Evolutionary conservation across 2,113 vertebrate species (phyloP).

Genomic region (Chelonoidis abingdonii): DNA sequence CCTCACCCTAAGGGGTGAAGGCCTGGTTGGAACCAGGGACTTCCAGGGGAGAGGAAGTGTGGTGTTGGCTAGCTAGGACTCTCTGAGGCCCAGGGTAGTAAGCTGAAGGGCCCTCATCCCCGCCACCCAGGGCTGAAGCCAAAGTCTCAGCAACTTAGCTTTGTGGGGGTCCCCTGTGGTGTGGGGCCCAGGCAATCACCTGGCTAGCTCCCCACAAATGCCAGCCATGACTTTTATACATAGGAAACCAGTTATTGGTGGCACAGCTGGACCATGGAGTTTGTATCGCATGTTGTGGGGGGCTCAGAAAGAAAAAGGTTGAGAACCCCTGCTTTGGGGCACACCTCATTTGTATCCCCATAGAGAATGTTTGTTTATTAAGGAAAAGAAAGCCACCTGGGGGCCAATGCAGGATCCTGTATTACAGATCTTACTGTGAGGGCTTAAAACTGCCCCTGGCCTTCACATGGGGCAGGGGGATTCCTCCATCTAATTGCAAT

Average conservation of each 20-base stretch:
- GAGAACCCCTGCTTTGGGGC: neutral
- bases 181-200: no score
- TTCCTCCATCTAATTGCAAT: neutral
- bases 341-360: rapidly evolving
- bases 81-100: no score
- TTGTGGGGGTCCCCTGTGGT: no score
- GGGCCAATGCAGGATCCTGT: neutral
- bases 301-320: no score
- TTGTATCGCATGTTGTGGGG: no score
- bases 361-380: neutral
- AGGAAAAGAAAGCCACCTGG: neutral
- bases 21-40: neutral
- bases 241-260: no score
- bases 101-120: no score
- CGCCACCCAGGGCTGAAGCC: no score
- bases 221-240: no score
- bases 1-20: neutral
- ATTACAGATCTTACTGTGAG: neutral
- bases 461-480: neutral
- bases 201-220: no score
- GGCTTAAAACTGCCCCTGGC: neutral
- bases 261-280: no score
- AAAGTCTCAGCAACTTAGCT: no score
- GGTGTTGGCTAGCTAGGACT: neutral
- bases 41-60: neutral